Base-by-base conservation (phyloP, 1,140 invertebrate genomes). In the Choristoneura fumiferana region DNA sequence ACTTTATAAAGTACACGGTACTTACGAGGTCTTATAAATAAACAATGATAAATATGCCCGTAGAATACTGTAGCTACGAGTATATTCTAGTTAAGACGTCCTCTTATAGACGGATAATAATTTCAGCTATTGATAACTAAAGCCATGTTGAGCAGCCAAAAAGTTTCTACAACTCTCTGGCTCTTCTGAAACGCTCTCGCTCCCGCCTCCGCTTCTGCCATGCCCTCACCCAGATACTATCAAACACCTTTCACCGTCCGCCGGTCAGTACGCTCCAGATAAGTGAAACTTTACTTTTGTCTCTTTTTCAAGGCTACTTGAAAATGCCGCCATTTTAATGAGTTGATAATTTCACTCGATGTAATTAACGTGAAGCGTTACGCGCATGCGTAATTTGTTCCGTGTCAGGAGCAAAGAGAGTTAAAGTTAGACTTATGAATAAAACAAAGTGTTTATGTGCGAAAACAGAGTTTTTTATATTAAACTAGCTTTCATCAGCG, bases 271-370 rank as follows among this genome's bases (percentile, higher is more conserved):
- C 45, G 61, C 57, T 63, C 57, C 57, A 63, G 58, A 58, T 58
- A 63, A 54, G 53, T 57, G 56, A 63, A 61, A 61, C 59, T 61
- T 52, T 34, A 55, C 59, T 58, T 58, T 63, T 63, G 57, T 62
- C 56, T 54, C 35, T 49, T 49, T 49, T 49, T 22, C 43, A 22
- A 49, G 17, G 43, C 18, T 49, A 22, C 43, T 22, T 22, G 40
- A 17, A 43, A 43, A 43, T 43, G 18, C 43, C 17, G 43, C 17
- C 43, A 49, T 49, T 49, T 49, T 49, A 49, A 49, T 49, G 43
- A 49, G 17, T 49, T 49, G 43, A 49, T 49, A 49, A 49, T 49
- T 49, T 49, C 43, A 49, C 43, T 49, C 29, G 22, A 43, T 43
- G 43, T 18, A 49, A 49, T 49, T 49, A 49, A 22, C 43, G 43